phyloP scores from a whole-genome alignment of 2,888 invertebrate genomes.

The Meteorus colon region DNA sequence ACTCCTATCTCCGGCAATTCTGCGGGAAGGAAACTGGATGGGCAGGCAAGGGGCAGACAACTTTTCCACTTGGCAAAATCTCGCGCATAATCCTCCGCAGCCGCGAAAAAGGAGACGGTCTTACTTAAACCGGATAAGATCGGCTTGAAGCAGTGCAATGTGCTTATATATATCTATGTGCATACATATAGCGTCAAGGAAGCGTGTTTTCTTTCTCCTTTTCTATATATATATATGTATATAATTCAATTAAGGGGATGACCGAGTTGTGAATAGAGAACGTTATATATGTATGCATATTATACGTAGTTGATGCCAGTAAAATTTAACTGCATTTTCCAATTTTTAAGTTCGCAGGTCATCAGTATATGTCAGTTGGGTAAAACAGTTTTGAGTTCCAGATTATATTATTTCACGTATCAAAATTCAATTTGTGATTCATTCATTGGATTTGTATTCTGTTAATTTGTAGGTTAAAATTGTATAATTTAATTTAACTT shows the following conservation, averaged over 20 bases:
- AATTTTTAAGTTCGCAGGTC: neutral
- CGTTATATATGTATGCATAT: neutral
- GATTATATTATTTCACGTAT: too few relatives aligned
- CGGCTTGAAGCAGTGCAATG: conserved; percentile 31
- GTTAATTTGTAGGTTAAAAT: too few relatives aligned
- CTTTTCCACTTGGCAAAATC: conserved; percentile 54
- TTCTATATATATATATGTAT: conserved; percentile 19
- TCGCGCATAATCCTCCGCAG: conserved; percentile 50
- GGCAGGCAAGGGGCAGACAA: conserved; percentile 46
- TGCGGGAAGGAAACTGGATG: neutral
- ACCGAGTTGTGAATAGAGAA: conserved; percentile 17
- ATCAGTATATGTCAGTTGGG: neutral
- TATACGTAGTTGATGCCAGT: neutral
- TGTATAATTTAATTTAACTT: too few relatives aligned
- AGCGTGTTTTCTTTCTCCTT: neutral
- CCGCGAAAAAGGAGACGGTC: conserved; percentile 37
- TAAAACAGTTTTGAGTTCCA: neutral
- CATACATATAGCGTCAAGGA: neutral
- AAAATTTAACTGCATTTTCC: neutral
- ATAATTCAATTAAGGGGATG: conserved; percentile 52
- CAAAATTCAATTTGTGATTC: neutral
- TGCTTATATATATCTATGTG: neutral
- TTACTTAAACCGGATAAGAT: conserved; percentile 42
- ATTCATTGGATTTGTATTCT: neutral
- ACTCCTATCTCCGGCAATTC: conserved; percentile 3